Percentiles rank a stretch among this genome's conserved stretches.
Conservation (phyloP, 2,113 vertebrate genomes). For the Pelvicachromis taeniatus region DNA sequence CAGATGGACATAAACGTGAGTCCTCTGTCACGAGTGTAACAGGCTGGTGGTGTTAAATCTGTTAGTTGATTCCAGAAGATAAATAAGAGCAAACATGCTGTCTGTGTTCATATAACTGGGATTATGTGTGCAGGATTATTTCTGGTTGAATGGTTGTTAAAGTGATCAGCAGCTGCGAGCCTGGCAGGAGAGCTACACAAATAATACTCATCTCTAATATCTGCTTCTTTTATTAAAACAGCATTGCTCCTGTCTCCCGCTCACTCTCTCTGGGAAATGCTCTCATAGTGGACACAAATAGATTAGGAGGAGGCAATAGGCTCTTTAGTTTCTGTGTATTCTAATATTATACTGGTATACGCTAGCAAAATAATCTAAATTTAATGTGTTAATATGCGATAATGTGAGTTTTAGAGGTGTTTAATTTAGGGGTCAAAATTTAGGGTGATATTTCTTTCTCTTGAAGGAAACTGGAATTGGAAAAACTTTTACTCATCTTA, state of each 20-base stretch:
- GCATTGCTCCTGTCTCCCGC: neutral
- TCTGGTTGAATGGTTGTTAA: neutral
- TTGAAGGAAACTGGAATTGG: neutral
- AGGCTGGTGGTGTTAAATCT: slow-evolving; percentile 23
- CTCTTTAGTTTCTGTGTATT: neutral
- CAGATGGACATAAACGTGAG: slow-evolving; percentile 22
- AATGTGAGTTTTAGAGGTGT: neutral
- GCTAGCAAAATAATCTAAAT: neutral
- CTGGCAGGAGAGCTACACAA: neutral
- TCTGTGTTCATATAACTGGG: neutral
- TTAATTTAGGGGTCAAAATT: neutral
- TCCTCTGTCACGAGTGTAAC: neutral
- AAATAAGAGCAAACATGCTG: slow-evolving; percentile 12
- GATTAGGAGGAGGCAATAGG: neutral
- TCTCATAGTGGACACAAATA: neutral
- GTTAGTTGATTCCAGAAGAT: slow-evolving; percentile 11
- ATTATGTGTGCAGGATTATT: slow-evolving; percentile 19
- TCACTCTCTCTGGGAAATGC: neutral
- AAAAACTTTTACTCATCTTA: neutral
- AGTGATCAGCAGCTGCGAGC: slow-evolving; percentile 6
- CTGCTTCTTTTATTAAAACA: neutral
- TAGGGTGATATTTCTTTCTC: neutral
- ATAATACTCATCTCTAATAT: neutral
- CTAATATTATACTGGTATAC: neutral
- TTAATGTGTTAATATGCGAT: neutral